These are phyloP conservation scores for Chesias legatella DNA, from an alignment of 2,888 invertebrate species.

Conservation along the genomic window DNA sequence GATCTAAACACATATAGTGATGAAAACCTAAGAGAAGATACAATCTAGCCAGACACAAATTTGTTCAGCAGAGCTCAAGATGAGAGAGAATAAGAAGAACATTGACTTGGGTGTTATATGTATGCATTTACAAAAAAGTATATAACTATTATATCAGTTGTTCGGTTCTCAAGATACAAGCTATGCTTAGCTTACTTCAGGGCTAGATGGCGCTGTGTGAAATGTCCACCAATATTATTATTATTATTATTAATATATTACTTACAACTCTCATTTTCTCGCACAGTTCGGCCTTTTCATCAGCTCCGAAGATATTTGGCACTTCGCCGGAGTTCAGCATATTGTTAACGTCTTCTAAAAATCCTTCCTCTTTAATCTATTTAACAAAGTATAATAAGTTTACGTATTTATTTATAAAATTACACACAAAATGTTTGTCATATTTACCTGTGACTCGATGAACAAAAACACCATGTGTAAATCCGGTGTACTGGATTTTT, in stretches of 20 bases:
- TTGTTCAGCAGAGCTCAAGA: too few species aligned
- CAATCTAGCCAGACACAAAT: not conserved
- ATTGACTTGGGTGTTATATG: too few species aligned
- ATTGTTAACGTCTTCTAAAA: slow-evolving; percentile 95
- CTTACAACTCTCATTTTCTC: slow-evolving; percentile 91
- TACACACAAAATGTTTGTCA: not conserved
- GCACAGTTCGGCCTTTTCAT: slow-evolving; percentile 94
- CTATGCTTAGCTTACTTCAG: too few species aligned
- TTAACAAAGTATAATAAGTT: slow-evolving; percentile 3
- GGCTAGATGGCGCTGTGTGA: too few species aligned
- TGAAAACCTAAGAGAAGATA: too few species aligned
- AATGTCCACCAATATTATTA: too few species aligned
- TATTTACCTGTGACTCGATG: slow-evolving; percentile 89
- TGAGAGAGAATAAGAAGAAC: too few species aligned
- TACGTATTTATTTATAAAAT: not conserved
- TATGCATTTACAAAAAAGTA: too few species aligned
- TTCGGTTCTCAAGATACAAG: too few species aligned
- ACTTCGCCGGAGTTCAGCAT: slow-evolving; percentile 96
- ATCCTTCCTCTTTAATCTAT: slow-evolving; percentile 94
- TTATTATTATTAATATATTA: not conserved
- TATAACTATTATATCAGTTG: too few species aligned
- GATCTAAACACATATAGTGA: slow-evolving; percentile 63
- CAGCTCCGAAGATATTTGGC: slow-evolving; percentile 91
- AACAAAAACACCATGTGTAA: slow-evolving; percentile 94
- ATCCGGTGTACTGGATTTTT: slow-evolving; percentile 90